Evolutionary conservation across 2,888 invertebrate genomes (phyloP), one percentile per base, ranked within the genome.

Genomic region (Chrysolina haemoptera): DNA sequence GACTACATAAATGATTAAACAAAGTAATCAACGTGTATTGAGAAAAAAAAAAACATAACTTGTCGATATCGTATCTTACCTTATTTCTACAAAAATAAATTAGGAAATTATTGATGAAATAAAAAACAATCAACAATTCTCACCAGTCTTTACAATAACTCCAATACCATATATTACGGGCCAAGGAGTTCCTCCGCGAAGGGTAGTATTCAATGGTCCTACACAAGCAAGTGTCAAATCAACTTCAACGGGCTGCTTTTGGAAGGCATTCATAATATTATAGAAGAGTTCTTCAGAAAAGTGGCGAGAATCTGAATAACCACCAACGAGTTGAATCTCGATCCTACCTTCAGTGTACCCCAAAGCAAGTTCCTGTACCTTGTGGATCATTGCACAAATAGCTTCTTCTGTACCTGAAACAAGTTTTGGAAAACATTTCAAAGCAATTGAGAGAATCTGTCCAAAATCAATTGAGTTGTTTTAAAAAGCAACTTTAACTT

Each of bases 91-190:
- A n/a, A n/a, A n/a, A n/a, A n/a, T n/a, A n/a, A n/a, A n/a, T n/a
- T n/a, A n/a, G n/a, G n/a, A n/a, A n/a, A n/a, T n/a, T n/a, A n/a
- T n/a, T n/a, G n/a, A n/a, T n/a, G 27, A 5, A 27, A 5, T 27
- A 27, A 27, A 18, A 12, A 18, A 18, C 16, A 53, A 11, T 11
- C 20, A 12, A 68, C 4, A 70, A 69, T 71, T 75, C 59, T 35
- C n/a, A 80, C 82, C 97, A 48, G 96, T 96, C 87, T 96, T 95
- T 41, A 96, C 92, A 89, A 97, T 95, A 11, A 97, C 93, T 35
- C 96, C 97, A 75, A 96, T 92, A 41, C 98, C 98, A 84, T 95
- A 96, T 78, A 97, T 93, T 59, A 97, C 91, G 6, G 98, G 98
- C 90, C 95, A 96, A 77, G 94, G 94, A 69, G 94, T 91, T 43